Percentiles rank a stretch among this genome's conserved stretches.
Evolutionary conservation across 2,888 invertebrate species (phyloP).

Genomic region (Exocentrus adspersus): DNA sequence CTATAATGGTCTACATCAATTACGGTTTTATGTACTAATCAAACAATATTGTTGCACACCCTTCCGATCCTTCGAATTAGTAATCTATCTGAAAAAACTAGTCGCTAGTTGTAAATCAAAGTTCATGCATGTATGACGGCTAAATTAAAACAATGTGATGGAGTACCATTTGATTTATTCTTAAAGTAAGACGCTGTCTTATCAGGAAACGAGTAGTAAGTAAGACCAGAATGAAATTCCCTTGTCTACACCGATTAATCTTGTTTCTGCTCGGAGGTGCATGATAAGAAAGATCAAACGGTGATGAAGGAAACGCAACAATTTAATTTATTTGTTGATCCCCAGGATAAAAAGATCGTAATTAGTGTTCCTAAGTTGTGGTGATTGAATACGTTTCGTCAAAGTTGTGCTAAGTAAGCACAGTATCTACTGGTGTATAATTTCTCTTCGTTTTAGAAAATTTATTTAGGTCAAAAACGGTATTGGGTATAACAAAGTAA

Average conservation of each 20-base stretch:
- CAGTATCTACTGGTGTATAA: too few relatives aligned
- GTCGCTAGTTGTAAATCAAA: too few relatives aligned
- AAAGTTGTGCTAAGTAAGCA: background rate
- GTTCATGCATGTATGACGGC: too few relatives aligned
- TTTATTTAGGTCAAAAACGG: too few relatives aligned
- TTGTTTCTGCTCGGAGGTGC: constrained; percentile 18
- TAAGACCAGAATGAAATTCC: constrained; percentile 11
- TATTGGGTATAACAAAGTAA: too few relatives aligned
- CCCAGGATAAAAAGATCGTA: background rate
- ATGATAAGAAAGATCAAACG: constrained; percentile 17
- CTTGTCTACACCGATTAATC: constrained; percentile 12
- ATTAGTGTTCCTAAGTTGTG: constrained; percentile 3
- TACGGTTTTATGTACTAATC: too few relatives aligned
- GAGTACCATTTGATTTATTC: constrained; percentile 16
- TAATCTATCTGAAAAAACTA: too few relatives aligned
- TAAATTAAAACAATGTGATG: too few relatives aligned
- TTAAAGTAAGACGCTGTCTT: constrained; percentile 3
- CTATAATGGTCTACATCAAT: too few relatives aligned
- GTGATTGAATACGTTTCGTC: background rate
- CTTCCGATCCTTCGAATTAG: too few relatives aligned
- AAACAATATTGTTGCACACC: too few relatives aligned
- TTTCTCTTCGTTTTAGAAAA: too few relatives aligned
- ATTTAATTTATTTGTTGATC: constrained; percentile 18
- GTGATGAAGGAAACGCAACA: constrained; percentile 15
- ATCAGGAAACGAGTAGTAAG: constrained; percentile 9